A percentile compares a stretch with the other conserved stretches of the same genome.
Conservation (phyloP, 2,113 vertebrate species). For the Cynocephalus volans region DNA sequence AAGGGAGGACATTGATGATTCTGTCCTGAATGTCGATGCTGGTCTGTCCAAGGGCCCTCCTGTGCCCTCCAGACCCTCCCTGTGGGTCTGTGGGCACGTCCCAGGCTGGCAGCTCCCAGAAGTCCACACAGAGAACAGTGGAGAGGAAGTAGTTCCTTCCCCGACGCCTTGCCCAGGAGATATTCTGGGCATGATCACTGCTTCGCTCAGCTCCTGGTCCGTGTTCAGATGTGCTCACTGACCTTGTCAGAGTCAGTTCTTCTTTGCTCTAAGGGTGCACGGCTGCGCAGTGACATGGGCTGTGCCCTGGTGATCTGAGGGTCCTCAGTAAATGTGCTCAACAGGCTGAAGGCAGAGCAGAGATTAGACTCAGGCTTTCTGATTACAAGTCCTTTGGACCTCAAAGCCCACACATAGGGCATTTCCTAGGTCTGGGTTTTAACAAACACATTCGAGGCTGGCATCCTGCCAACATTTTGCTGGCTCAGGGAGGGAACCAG, state of each 20-base stretch:
- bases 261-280: background rate
- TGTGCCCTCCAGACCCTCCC: background rate
- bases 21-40: background rate
- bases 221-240: background rate
- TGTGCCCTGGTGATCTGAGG: background rate
- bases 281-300: background rate
- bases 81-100: too few species aligned
- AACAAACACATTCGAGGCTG: constrained; percentile 48
- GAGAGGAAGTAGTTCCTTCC: background rate
- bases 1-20: background rate
- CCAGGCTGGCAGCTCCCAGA: background rate
- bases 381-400: constrained; percentile 2
- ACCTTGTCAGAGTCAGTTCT: background rate
- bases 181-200: background rate
- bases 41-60: background rate
- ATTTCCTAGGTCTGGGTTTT: constrained; percentile 61
- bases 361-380: background rate
- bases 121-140: background rate
- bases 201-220: background rate
- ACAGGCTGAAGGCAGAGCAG: constrained; percentile 26
- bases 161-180: background rate
- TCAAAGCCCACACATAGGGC: background rate
- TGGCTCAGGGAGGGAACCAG: constrained; percentile 27
- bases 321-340: background rate
- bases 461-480: constrained; percentile 21